A percentile compares a stretch with the other conserved stretches of the same genome.
phyloP scores from a whole-genome alignment of 2,113 vertebrate species.

The Cavia porcellus region DNA sequence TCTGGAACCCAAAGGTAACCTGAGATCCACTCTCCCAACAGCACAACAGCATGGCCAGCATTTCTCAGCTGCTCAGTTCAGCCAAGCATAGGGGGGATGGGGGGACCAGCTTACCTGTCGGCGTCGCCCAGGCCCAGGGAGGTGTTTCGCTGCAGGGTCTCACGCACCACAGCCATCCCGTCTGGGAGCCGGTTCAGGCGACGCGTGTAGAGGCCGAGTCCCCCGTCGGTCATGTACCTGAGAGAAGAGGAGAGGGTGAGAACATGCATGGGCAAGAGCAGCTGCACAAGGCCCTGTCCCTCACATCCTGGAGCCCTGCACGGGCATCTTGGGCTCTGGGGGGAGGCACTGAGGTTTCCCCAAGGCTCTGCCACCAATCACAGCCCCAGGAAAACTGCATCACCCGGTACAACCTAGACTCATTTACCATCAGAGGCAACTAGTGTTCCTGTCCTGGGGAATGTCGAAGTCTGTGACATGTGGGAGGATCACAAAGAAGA shows the following conservation, averaged over 20 bases:
- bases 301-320: background rate
- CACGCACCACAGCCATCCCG: constrained; percentile 95
- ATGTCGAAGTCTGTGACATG: background rate
- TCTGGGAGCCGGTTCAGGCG: constrained; percentile 96
- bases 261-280: background rate
- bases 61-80: background rate
- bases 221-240: constrained; percentile 98
- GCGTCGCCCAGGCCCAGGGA: constrained; percentile 95
- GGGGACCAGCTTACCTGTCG: constrained; percentile 92
- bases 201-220: constrained; percentile 95
- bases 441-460: background rate
- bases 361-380: background rate
- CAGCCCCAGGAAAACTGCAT: background rate
- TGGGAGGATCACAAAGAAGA: background rate
- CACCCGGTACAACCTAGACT: background rate
- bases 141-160: constrained; percentile 93
- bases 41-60: background rate
- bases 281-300: background rate
- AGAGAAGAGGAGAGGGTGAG: background rate
- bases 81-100: accelerated
- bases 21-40: background rate
- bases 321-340: background rate
- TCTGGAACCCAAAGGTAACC: background rate
- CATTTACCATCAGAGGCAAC: background rate
- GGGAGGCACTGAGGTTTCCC: background rate